Conservation (phyloP, 2,888 invertebrate species). For the Argyra leucocephala region DNA sequence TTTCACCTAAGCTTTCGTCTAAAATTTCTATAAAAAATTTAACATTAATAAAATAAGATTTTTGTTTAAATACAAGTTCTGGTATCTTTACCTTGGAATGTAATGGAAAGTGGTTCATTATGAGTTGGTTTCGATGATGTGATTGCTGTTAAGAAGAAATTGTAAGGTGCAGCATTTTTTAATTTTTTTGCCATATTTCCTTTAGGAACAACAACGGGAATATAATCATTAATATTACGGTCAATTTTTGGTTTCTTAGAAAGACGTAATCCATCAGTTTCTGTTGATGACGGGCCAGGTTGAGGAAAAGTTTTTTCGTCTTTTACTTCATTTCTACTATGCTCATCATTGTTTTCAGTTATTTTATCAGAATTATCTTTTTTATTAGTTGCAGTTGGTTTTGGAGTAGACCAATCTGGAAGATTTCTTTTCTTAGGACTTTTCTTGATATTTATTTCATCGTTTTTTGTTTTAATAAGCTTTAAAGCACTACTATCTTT, state of each 20-base stretch:
- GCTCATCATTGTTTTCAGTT: no score
- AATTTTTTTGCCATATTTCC: slow-evolving; percentile 59
- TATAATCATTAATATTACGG: slow-evolving; percentile 40
- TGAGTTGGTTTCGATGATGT: slow-evolving; percentile 55
- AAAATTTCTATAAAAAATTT: slow-evolving; percentile 55
- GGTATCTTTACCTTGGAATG: slow-evolving; percentile 51
- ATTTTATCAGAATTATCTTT: neutral
- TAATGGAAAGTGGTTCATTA: slow-evolving; percentile 55
- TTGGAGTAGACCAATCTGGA: neutral
- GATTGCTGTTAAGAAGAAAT: slow-evolving; percentile 66
- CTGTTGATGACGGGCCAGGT: slow-evolving; percentile 19
- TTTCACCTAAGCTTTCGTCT: slow-evolving; percentile 63
- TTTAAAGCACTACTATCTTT: neutral
- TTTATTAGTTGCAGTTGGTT: neutral
- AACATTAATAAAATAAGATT: neutral
- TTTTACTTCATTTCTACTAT: slow-evolving; percentile 7
- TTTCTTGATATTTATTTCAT: neutral
- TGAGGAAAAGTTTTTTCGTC: slow-evolving; percentile 19
- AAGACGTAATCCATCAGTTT: slow-evolving; percentile 29
- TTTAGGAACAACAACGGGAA: slow-evolving; percentile 50
- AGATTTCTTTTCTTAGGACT: neutral
- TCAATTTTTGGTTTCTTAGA: slow-evolving; percentile 37
- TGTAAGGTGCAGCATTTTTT: slow-evolving; percentile 58
- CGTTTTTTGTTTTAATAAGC: neutral
- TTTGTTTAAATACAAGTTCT: neutral